Percentiles rank a stretch among this genome's conserved stretches.
These are phyloP conservation scores for Acropora yongei DNA, from an alignment of 64 coral and sea anemone genomes.

Conservation along the genomic window DNA sequence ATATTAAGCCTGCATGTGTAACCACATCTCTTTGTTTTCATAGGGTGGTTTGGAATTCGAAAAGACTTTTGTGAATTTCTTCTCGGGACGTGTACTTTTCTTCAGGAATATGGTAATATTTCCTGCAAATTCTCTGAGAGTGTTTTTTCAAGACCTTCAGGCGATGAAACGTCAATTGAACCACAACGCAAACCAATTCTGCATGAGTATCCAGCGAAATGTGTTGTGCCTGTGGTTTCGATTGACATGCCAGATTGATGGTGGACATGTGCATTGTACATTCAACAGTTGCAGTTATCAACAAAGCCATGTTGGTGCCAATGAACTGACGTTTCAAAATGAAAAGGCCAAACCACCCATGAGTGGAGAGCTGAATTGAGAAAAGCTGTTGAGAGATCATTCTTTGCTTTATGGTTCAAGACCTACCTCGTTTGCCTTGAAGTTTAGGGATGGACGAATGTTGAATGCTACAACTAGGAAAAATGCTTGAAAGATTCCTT, in stretches of 20 bases:
- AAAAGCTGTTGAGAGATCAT: too few species aligned
- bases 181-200: slow-evolving; percentile 72
- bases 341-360: too few species aligned
- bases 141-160: slow-evolving; percentile 64
- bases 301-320: neutral
- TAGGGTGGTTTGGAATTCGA: slow-evolving; percentile 99
- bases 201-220: slow-evolving; percentile 68
- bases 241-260: slow-evolving; percentile 90
- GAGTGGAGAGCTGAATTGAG: too few species aligned
- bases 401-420: too few species aligned
- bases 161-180: slow-evolving; percentile 69
- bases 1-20: neutral
- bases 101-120: slow-evolving; percentile 99
- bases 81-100: slow-evolving; percentile 83
- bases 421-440: too few species aligned
- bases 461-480: too few species aligned
- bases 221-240: slow-evolving; percentile 73
- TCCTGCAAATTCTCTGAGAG: slow-evolving; percentile 96
- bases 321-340: neutral
- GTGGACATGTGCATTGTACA: neutral
- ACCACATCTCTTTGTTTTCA: neutral
- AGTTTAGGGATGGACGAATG: too few species aligned
- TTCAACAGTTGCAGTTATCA: neutral
- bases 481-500: too few species aligned
- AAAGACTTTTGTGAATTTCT: slow-evolving; percentile 99